Evolutionary conservation across 2,113 vertebrate species (phyloP), one percentile per base, ranked within the genome.

Genomic region (Etheostoma spectabile): DNA sequence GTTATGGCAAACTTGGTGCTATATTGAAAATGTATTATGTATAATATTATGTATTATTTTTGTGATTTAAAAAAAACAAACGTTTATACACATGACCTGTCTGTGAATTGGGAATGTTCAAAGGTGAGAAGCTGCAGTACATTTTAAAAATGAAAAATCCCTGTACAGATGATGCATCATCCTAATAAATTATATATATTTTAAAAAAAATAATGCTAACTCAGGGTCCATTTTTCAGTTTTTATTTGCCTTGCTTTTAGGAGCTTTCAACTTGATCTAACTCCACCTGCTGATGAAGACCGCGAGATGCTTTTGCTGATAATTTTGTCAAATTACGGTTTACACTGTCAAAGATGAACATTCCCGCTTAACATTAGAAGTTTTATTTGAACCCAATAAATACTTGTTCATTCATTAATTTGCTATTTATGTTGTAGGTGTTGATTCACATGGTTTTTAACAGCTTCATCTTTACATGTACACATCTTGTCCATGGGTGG

Each of bases 401-500:
- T 42, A 42, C 10, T 42, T 42, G 8, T 42, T 11, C 8, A 11
- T 42, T 42, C 38, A 42, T 42, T 42, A 11, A 3, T 11, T 42
- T 42, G 2, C 10, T 42, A 24, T 45, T 14, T 24, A 27, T 16
- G 18, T 30, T 60, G 12, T 15, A 11, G 52, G 6, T 56, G 11
- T 52, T 77, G 3, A 35, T 11, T 62, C 11, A 51, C 7, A 16
- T 38, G 8, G 0, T 27, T 13, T 14, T 56, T 16, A 24, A 33
- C 57, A 52, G 13, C 16, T 24, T 15, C 0, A 63, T 12, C 19
- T 63, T n/a, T 15, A 49, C 49, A 65, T n/a, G 3, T 56, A 27
- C 48, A 42, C 21, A 33, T 4, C 18, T 3, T 72, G 79, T 72
- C 91, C 60, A 42, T 83, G 90, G 93, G 89, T 87, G 93, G 91